Evolutionary conservation across 1,140 invertebrate species (phyloP), one percentile per base, ranked within the genome.

Genomic region (Trichonephila clavata): DNA sequence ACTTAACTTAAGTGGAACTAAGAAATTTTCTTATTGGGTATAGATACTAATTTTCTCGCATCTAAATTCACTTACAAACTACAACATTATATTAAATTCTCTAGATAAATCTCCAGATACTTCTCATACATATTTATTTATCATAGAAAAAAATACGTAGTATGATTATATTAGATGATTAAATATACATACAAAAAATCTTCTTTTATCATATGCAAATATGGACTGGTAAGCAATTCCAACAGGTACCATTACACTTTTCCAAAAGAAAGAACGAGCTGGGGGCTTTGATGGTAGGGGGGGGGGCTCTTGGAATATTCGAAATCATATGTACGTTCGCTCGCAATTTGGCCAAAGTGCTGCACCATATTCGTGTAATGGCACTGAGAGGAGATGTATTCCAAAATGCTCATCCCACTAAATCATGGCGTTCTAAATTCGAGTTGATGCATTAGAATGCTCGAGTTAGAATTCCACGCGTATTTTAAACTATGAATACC

Each of bases 401-500:
- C 71, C 18, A 27, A 77, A 77, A 32, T 27, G 71, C 71, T 77
- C 71, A 77, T 77, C 71, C 32, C 18, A 27, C 24, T 77, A 77
- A 77, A 77, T 77, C 71, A 77, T 77, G 71, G 68, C 27, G 18
- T 77, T 77, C 68, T 39, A 39, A 77, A 77, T 77, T 32, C 71
- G 71, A 68, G 81, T 27, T 57, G 81, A 83, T 57, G 24, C 81
- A 83, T 83, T 83, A 83, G 81, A 57, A 83, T 83, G 81, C 81
- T 20, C n/a, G 43, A 50, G 50, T 50, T 24, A 21, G 81, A 39
- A 77, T 77, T 77, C 71, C 81, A 83, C 81, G 50, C 81, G 32
- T 57, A 87, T 87, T 87, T 87, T 87, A 87, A 63, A 87, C 60
- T 39, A 87, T 83, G 81, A 87, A 87, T 32, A 63, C 61, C 32